Conservation (phyloP, 2,113 vertebrate species). For the Bombycilla garrulus region DNA sequence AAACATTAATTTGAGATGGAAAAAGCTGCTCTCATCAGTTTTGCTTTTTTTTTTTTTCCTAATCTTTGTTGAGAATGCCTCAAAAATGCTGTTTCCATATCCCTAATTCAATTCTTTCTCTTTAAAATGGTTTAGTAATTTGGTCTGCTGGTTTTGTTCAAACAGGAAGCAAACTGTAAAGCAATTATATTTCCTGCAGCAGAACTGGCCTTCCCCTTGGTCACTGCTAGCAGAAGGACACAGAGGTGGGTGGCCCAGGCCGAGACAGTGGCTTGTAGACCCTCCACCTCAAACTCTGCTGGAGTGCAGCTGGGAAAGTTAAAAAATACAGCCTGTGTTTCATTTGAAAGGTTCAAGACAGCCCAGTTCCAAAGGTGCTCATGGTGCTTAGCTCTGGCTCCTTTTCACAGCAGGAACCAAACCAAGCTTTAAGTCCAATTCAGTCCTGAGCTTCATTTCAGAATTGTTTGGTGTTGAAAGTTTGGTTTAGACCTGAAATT, state of each 20-base stretch:
- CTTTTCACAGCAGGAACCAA: neutral
- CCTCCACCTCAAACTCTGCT: neutral
- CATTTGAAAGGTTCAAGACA: neutral
- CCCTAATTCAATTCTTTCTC: conserved; percentile 31
- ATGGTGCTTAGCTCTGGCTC: neutral
- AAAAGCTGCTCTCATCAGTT: conserved; percentile 37
- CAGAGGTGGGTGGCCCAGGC: neutral
- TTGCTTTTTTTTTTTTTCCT: neutral
- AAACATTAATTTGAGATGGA: conserved; percentile 31
- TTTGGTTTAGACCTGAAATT: neutral
- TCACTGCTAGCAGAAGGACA: neutral
- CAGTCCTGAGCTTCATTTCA: neutral
- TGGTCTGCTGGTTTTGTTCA: conserved; percentile 18
- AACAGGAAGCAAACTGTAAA: conserved; percentile 28
- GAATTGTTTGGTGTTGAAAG: neutral
- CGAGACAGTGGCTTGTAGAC: neutral
- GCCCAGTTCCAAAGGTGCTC: neutral
- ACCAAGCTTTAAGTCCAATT: neutral
- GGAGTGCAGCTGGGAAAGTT: neutral
- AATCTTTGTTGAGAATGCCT: neutral
- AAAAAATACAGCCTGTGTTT: neutral
- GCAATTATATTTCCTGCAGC: neutral
- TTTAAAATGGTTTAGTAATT: conserved; percentile 16
- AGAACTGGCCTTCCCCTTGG: neutral
- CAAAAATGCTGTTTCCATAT: neutral